Evolutionary conservation across 2,113 vertebrate genomes (phyloP).

Genomic region (Sylvilagus bachmani): DNA sequence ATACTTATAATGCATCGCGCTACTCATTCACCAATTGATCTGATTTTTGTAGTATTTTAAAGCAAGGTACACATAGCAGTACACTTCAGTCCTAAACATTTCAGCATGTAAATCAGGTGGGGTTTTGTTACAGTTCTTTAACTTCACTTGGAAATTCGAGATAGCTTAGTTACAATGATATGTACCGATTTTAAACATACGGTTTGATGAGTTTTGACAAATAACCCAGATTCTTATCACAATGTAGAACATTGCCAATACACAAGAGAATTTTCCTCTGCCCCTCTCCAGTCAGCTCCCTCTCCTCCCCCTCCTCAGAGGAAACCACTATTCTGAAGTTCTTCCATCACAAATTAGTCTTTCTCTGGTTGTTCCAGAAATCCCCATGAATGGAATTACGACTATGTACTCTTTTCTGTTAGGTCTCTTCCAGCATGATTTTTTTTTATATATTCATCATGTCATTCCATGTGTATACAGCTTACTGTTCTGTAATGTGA

Average conservation of each 20-base stretch:
- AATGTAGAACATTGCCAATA: not conserved
- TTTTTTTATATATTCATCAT: slow-evolving; percentile 16
- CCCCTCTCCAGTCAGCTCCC: not conserved
- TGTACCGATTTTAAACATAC: not conserved
- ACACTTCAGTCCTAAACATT: slow-evolving; percentile 3
- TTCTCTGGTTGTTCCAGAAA: slow-evolving; percentile 4
- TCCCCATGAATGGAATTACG: not conserved
- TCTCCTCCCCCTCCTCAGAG: not conserved
- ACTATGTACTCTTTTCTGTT: not conserved
- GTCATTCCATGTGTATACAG: not conserved
- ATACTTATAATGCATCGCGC: not conserved
- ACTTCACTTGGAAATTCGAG: not conserved
- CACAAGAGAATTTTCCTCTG: not conserved
- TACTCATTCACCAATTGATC: not conserved
- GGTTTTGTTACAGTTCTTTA: not conserved
- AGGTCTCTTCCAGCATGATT: not conserved
- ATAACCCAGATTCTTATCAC: not conserved
- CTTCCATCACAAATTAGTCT: slow-evolving; percentile 1
- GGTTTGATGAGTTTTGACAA: slow-evolving; percentile 27
- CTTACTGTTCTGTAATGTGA: slow-evolving; percentile 33
- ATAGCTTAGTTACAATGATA: not conserved
- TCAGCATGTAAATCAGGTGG: not conserved
- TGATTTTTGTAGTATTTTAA: slow-evolving; percentile 31
- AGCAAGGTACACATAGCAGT: not conserved
- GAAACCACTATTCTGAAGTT: slow-evolving; percentile 16